These are phyloP conservation scores for Sinopyrophorus schimmeli DNA, from an alignment of 2,888 invertebrate species.

Conservation along the genomic window DNA sequence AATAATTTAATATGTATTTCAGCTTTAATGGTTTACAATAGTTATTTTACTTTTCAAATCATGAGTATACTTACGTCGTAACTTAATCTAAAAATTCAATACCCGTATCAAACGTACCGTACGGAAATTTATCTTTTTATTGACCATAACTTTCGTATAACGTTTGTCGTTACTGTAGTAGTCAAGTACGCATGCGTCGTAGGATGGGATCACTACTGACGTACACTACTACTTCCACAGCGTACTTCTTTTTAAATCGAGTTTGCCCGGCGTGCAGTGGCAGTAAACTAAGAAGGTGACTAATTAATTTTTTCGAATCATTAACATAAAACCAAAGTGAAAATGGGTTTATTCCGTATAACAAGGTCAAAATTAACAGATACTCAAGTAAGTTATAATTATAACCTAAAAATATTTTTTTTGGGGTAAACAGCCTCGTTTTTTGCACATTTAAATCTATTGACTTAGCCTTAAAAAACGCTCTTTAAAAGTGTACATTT, in stretches of 20 bases:
- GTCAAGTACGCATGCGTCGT: constrained; percentile 1
- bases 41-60: no score
- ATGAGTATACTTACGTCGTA: constrained; percentile 2
- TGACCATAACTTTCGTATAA: background rate
- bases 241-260: constrained; percentile 28
- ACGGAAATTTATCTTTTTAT: background rate
- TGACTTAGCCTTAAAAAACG: no score
- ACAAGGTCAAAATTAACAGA: constrained; percentile 64
- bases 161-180: background rate
- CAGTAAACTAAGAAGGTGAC: no score
- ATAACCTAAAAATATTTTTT: no score
- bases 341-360: constrained; percentile 71
- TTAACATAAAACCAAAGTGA: constrained; percentile 30
- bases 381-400: constrained; percentile 62
- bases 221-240: constrained; percentile 9
- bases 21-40: no score
- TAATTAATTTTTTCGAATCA: no score
- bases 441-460: no score
- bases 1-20: no score
- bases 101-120: no score
- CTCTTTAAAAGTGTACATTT: no score
- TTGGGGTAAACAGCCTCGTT: no score
- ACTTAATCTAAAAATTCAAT: no score
- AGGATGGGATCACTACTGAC: background rate
- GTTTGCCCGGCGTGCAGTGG: constrained; percentile 26